phyloP scores from a whole-genome alignment of 1,140 invertebrate genomes.

The Hyles vespertilio region DNA sequence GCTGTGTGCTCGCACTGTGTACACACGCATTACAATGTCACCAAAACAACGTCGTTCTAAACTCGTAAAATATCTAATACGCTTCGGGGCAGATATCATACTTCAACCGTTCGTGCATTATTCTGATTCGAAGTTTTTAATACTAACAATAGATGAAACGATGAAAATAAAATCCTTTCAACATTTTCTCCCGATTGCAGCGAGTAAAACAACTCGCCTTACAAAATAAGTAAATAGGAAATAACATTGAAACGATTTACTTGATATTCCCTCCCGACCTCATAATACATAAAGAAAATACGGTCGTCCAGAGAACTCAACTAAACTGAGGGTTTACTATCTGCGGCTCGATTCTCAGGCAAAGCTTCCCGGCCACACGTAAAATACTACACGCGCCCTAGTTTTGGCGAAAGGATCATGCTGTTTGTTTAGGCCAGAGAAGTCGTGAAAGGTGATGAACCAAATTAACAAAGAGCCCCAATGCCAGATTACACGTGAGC shows the following conservation, averaged over 20 bases:
- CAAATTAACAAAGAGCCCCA: conserved; percentile 45
- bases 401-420: conserved; percentile 47
- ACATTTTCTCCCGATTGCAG: too few relatives aligned
- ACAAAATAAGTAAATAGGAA: conserved; percentile 24
- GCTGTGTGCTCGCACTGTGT: conserved; percentile 11
- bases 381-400: conserved; percentile 68
- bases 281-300: conserved; percentile 63
- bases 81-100: too few relatives aligned
- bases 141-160: too few relatives aligned
- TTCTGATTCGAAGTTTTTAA: too few relatives aligned
- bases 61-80: conserved; percentile 18
- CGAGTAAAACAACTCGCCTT: too few relatives aligned
- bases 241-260: conserved; percentile 44
- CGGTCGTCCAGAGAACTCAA: conserved; percentile 56
- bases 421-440: conserved; percentile 47
- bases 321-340: conserved; percentile 62
- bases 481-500: conserved; percentile 37
- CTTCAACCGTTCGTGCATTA: too few relatives aligned
- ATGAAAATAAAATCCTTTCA: conserved; percentile 6
- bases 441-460: conserved; percentile 38
- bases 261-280: conserved; percentile 42
- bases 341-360: conserved; percentile 63
- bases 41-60: conserved; percentile 29
- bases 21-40: conserved; percentile 34
- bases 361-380: conserved; percentile 61